phyloP scores from a whole-genome alignment of 2,797 vertebrate genomes.

The Chaenodraco wilsoni region DNA sequence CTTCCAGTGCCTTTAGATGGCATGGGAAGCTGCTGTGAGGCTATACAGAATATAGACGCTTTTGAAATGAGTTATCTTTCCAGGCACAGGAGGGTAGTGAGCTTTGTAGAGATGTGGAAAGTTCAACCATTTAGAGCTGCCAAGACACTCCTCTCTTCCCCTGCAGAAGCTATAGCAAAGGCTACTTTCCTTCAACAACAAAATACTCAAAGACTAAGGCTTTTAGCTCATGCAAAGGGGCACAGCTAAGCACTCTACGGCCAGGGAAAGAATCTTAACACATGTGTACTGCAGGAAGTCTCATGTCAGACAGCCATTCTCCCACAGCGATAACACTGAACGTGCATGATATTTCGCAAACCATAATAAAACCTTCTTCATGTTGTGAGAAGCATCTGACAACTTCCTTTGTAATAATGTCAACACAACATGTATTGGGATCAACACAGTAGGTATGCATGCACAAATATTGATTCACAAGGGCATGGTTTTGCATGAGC shows the following conservation, averaged over 20 bases:
- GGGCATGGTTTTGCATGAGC: neutral
- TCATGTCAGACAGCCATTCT: neutral
- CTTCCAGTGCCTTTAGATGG: neutral
- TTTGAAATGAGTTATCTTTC: constrained; percentile 23
- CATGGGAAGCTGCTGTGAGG: constrained; percentile 13
- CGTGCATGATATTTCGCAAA: neutral
- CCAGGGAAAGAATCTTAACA: no score
- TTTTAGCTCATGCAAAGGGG: neutral
- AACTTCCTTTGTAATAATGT: no score
- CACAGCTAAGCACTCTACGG: no score
- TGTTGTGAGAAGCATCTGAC: no score
- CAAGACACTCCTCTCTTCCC: no score
- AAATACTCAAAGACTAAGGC: neutral
- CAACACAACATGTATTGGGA: no score
- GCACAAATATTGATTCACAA: neutral
- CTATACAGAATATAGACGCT: neutral
- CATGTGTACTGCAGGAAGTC: no score
- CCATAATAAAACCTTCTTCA: no score
- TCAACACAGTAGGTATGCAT: neutral
- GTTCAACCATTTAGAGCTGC: no score
- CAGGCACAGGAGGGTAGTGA: neutral
- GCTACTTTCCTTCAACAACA: neutral
- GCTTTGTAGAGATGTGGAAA: neutral
- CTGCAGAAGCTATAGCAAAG: no score
- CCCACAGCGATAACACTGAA: neutral